Percentiles rank a stretch among this genome's conserved stretches.
These are phyloP conservation scores for Varecia variegata DNA, from an alignment of 2,797 vertebrate genomes.

Conservation along the genomic window DNA sequence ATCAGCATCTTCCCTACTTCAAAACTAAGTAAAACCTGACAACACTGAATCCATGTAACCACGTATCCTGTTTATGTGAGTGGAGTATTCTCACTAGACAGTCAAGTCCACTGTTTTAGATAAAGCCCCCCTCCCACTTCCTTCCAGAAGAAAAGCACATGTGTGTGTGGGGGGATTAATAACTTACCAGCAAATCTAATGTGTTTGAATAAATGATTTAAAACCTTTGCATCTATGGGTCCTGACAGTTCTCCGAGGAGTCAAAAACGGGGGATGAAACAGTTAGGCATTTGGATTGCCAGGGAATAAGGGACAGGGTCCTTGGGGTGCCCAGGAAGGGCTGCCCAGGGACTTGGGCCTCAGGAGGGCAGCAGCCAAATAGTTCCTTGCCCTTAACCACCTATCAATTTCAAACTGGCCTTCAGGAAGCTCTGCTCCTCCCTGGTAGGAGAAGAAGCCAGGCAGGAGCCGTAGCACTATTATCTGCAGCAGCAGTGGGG, in stretches of 20 bases:
- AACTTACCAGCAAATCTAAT: slow-evolving; percentile 55
- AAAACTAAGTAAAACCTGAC: slow-evolving; percentile 77
- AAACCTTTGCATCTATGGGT: slow-evolving; percentile 11
- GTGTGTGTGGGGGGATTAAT: background rate
- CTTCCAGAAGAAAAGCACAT: slow-evolving; percentile 61
- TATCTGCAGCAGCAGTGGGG: background rate
- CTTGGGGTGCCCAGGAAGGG: background rate
- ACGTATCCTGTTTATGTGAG: slow-evolving; percentile 72
- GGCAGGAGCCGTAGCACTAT: background rate
- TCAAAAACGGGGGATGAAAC: background rate
- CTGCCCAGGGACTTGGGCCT: background rate
- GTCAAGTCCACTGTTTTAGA: slow-evolving; percentile 60
- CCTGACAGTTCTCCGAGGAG: slow-evolving; percentile 2
- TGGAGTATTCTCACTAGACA: slow-evolving; percentile 64
- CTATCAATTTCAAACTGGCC: background rate
- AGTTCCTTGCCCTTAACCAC: background rate
- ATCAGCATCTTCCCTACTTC: slow-evolving; percentile 63
- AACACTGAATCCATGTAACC: slow-evolving; percentile 78
- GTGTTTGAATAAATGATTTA: slow-evolving; percentile 58
- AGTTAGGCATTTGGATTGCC: background rate
- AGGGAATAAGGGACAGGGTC: background rate
- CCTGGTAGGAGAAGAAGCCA: background rate
- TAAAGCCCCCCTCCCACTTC: slow-evolving; percentile 64
- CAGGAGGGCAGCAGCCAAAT: background rate
- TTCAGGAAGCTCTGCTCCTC: background rate